Base-by-base conservation (phyloP, 2,113 vertebrate genomes). In the Cyphomyrus plagiostoma region DNA sequence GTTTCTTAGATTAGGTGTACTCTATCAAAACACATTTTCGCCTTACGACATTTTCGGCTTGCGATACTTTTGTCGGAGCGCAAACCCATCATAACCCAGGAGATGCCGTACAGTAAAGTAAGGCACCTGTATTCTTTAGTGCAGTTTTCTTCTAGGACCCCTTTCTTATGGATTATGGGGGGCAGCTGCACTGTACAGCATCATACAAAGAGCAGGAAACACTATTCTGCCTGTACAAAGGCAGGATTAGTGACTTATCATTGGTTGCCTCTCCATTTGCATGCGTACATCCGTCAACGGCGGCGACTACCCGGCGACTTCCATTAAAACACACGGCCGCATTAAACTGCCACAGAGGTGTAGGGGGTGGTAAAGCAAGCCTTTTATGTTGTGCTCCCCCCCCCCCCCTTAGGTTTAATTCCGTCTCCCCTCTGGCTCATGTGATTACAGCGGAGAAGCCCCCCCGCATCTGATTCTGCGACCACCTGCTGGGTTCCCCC, bases 331-430 rank as follows among this genome's bases (percentile, higher is more conserved):
- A 46, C 58, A 66, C 9, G n/a, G 58, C 23, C 2, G 5, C 42
- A 66, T n/a, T 45, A 45, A 39, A 15, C 66, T 35, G 66, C 66
- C n/a, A 74, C 23, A 9, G 58, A 66, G 58, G 58, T n/a, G 56
- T 88, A 39, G 66, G 77, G 30, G 21, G 77, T 52, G n/a, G 17
- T 87, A 13, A 88, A 86, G 87, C 89, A 58, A 45, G 13, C 86
- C 49, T 95, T 96, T 95, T 93, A 95, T 95, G 93, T 95, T 88
- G 58, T 95, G 94, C 95, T 26, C 66, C 11, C 26, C 66, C 66
- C 10, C n/a, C 62, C 62, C 11, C 26, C n/a, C 10, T 85, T 94
- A 92, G 93, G 93, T 93, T 95, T 95, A 95, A 95, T 95, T 94
- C 93, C 90, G 92, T 92, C 90, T 92, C 90, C 91, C 92, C 93